phyloP scores from a whole-genome alignment of 2,113 vertebrate species.

The Oreotrochilus melanogaster region DNA sequence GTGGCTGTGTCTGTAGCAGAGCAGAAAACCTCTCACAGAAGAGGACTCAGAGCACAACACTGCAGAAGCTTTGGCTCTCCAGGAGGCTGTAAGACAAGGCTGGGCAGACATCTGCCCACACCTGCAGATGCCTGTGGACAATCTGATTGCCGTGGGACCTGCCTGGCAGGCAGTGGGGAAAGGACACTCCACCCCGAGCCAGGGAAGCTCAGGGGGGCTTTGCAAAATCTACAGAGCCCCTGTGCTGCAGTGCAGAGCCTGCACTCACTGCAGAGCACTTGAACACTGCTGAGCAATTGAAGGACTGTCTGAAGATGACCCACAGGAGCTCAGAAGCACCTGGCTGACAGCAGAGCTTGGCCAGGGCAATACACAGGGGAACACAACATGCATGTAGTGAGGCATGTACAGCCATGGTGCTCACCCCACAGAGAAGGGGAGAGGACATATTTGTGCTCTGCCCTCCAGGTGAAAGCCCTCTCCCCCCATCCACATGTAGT shows the following conservation, averaged over 20 bases:
- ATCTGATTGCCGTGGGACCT: background rate
- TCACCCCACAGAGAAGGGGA: background rate
- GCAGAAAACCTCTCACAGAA: background rate
- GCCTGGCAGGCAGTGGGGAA: background rate
- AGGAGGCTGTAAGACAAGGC: background rate
- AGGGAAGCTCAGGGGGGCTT: background rate
- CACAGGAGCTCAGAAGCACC: fast-evolving
- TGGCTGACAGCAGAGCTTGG: background rate
- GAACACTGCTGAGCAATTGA: background rate
- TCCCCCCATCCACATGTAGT: fast-evolving
- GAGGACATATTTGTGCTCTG: background rate
- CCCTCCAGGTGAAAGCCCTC: background rate
- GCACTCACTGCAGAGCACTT: background rate
- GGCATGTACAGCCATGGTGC: background rate
- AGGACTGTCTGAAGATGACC: background rate
- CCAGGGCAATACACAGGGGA: fast-evolving
- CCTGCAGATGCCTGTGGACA: background rate
- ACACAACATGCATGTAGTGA: fast-evolving
- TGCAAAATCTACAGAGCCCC: background rate
- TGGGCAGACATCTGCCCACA: background rate
- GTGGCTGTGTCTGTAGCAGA: background rate
- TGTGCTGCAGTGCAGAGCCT: background rate
- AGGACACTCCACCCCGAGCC: background rate
- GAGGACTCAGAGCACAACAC: background rate
- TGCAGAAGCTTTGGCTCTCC: fast-evolving